These are phyloP conservation scores for Propithecus deckenii DNA, from an alignment of 2,797 vertebrate genomes.

Conservation along the genomic window DNA sequence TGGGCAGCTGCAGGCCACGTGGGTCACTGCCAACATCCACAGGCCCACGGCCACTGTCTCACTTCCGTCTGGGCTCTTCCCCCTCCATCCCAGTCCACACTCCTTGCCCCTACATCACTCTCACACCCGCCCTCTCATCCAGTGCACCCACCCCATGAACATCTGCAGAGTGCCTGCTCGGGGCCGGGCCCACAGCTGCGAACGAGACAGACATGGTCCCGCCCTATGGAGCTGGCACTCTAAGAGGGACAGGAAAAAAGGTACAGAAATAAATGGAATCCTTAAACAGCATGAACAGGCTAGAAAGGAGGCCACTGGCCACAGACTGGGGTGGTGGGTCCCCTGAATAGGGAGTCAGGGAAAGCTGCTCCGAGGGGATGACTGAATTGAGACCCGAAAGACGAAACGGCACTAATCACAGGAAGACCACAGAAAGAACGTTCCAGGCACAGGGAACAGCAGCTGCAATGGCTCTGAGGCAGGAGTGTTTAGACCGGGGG, in stretches of 20 bases:
- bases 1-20: neutral
- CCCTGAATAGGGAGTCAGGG: neutral
- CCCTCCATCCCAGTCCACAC: neutral
- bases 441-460: neutral
- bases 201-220: neutral
- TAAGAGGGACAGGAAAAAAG: neutral
- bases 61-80: neutral
- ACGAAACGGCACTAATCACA: neutral
- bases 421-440: neutral
- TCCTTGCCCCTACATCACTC: neutral
- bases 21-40: rapidly evolving
- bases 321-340: neutral
- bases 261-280: neutral
- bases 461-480: neutral
- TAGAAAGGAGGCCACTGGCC: neutral
- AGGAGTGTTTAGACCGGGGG: neutral
- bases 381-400: neutral
- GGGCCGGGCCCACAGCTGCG: neutral
- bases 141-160: rapidly evolving
- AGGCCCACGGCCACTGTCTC: neutral
- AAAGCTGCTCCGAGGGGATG: neutral
- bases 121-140: neutral
- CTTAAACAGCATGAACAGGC: rapidly evolving
- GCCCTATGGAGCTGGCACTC: neutral
- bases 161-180: neutral